Conservation (phyloP, 1,140 invertebrate genomes). For the Diploscapter pachys region DNA sequence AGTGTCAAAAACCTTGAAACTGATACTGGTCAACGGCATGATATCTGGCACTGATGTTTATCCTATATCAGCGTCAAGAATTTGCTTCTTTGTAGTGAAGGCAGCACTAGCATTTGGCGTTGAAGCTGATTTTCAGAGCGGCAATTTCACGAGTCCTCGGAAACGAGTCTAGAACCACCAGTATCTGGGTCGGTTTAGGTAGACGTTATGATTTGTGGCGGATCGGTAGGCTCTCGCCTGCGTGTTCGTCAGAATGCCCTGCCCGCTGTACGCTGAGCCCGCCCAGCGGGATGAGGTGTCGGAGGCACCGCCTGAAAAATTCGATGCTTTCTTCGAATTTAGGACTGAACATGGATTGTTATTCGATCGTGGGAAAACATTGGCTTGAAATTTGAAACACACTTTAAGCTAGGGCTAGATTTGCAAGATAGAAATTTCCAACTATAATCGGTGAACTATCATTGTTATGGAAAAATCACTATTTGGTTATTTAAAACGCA, state of each 20-base stretch:
- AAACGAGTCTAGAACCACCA: conserved; percentile 29
- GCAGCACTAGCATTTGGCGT: neutral
- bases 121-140: neutral
- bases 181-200: conserved; percentile 34
- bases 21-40: neutral
- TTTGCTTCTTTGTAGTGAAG: neutral
- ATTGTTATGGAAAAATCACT: too few species aligned
- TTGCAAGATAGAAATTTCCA: too few species aligned
- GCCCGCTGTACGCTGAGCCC: conserved; percentile 8
- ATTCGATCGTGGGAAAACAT: too few species aligned
- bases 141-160: neutral
- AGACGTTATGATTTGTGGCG: conserved; percentile 28
- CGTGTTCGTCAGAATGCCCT: conserved; percentile 10
- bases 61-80: neutral
- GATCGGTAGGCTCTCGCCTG: conserved; percentile 6
- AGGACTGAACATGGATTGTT: too few species aligned
- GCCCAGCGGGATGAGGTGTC: too few species aligned
- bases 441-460: too few species aligned
- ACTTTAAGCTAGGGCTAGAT: too few species aligned
- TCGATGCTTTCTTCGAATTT: too few species aligned
- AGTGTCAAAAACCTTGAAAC: too few species aligned
- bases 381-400: too few species aligned
- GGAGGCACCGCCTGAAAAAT: too few species aligned
- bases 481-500: too few species aligned
- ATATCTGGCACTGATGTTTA: neutral